Base-by-base conservation (phyloP, 2,888 invertebrate genomes). In the Gnatocerus cornutus region DNA sequence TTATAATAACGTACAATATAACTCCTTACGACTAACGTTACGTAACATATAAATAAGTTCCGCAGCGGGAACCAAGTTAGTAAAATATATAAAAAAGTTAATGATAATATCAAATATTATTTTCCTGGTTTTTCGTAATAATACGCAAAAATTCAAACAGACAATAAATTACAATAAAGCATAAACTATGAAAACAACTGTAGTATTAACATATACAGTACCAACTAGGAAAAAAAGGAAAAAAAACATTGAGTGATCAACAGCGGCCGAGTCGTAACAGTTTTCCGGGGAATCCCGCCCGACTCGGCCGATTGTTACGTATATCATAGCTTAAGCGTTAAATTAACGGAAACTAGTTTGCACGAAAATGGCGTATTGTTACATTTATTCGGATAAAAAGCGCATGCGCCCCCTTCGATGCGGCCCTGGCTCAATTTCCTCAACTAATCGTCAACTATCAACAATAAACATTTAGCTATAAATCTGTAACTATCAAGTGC, bases 381-480 rank as follows among this genome's bases (percentile, higher is more conserved):
- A 63, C 63, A 63, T 53, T 63, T 37, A 63, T 30, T 52, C 62
- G 62, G 62, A 62, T 62, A n/a, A n/a, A 16, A 62, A 62, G 39
- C 33, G 53, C 53, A 16, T 12, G 41, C 10, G 29, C 52, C 33
- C 53, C 29, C 53, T 14, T 50, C 43, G 62, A 41, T 33, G 13
- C 62, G 50, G 30, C 50, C 29, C 62, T 39, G 37, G 16, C 39
- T 53, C 33, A 9, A 43, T 43, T 63, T 41, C 53, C 39, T 61
- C 13, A 64, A 62, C 52, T 64, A 52, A 55, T 59, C 16, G 29
- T 63, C 21, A 41, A 52, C 52, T 63, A 63, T 53, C 77, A 79
- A 79, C 79, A 78, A 78, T 78, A 74, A 80, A 79, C 78, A 79
- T 79, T 79, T 76, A 79, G 73, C 76, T 78, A 77, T 74, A 73